Base-by-base conservation (phyloP, 2,888 invertebrate genomes). In the Azorinus chamasolen region DNA sequence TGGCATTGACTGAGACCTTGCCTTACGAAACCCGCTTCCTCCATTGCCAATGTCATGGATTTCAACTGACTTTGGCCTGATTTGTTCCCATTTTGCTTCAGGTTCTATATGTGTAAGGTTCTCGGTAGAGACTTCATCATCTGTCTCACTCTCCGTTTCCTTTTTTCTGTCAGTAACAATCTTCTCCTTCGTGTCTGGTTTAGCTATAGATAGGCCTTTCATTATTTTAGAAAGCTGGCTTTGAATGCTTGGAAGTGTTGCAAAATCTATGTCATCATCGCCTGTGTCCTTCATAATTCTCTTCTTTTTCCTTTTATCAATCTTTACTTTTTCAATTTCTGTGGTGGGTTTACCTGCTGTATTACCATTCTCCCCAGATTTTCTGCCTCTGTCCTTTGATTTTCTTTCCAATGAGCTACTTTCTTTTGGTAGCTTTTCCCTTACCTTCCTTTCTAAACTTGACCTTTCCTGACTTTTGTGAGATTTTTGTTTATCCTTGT, bases 231-330 rank as follows among this genome's bases (percentile, higher is more conserved):
- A 53, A 24, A 68, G 39, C 51, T 82, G 64, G 37, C 58, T 66
- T 50, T 75, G 55, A 12, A 82, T 72, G 45, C 78, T 78, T 12
- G 78, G 81, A 3, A 82, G 22, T 2, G 53, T 59, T 27, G 57
- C 45, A 24, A 82, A 59, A 39, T 75, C 69, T 24, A 72, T 25
- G 18, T 75, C 72, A 25, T 45, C 45, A 63, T 51, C 54, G 18
- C 20, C 50, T 37, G 14, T 43, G 6, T 37, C 39, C 32, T 39
- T 65, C 48, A n/a, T 51, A 27, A 20, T 20, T 18, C 43, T 55
- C 27, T 41, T 45, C 12, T 22, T 25, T 41, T 50, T 66, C 18
- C 25, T 48, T 20, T 58, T 27, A 20, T 39, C 46, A n/a, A 39
- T 12, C 20, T 20, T 37, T 20, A 8, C n/a, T 18, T 18, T 16